These are phyloP conservation scores for Diadema setosum DNA, from an alignment of 35 echinoderm and acorn worm genomes.

Conservation along the genomic window DNA sequence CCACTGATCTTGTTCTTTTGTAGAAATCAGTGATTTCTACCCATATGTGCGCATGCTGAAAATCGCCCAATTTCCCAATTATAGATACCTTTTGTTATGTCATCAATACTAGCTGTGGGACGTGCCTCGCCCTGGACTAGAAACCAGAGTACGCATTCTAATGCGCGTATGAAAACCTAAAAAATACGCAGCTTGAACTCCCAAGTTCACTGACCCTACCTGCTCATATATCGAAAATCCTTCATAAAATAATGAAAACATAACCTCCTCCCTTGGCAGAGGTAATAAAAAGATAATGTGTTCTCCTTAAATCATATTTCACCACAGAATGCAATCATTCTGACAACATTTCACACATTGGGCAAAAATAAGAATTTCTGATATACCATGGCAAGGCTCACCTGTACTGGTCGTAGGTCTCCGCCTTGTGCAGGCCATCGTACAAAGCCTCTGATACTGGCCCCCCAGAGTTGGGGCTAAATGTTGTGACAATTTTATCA, in stretches of 20 bases:
- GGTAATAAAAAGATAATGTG: neutral
- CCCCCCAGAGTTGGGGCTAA: neutral
- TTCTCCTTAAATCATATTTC: neutral
- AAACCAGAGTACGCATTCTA: too few species aligned
- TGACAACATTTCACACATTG: neutral
- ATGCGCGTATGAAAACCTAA: too few species aligned
- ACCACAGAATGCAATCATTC: neutral
- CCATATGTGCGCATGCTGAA: too few species aligned
- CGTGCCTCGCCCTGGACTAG: too few species aligned
- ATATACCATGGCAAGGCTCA: neutral
- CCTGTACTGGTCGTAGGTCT: conserved; percentile 6
- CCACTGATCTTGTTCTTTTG: too few species aligned
- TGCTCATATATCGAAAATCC: neutral
- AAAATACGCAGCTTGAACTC: too few species aligned
- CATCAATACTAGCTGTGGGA: too few species aligned
- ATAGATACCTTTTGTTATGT: too few species aligned
- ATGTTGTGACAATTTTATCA: neutral
- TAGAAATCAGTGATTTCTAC: too few species aligned
- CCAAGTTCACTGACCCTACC: too few species aligned
- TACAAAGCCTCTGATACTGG: neutral
- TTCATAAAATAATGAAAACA: neutral
- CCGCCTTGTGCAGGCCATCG: neutral
- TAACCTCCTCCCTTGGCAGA: neutral
- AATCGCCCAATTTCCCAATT: too few species aligned
- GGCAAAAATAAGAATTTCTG: neutral